These are phyloP conservation scores for Diplogasteroides magnus DNA, from an alignment of 1,140 invertebrate species.

Conservation along the genomic window DNA sequence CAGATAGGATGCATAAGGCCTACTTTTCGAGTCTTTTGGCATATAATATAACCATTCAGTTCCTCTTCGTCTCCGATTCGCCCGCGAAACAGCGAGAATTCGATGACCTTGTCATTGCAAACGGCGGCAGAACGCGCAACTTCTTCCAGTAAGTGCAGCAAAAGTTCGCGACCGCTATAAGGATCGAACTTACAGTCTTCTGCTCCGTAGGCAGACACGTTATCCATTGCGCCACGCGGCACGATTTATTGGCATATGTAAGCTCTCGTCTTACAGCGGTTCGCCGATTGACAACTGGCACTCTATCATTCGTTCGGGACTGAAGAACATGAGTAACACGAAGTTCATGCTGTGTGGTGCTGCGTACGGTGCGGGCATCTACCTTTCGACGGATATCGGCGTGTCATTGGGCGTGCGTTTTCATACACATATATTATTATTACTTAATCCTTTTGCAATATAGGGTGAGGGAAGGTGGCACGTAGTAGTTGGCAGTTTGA, in stretches of 20 bases:
- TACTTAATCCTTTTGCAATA: too few relatives aligned
- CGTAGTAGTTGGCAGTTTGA: too few relatives aligned
- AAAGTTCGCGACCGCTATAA: too few relatives aligned
- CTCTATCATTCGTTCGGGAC: neutral
- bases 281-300: neutral
- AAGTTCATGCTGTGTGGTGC: neutral
- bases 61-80: neutral
- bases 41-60: neutral
- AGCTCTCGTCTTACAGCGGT: neutral
- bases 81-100: neutral
- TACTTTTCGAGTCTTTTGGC: too few relatives aligned
- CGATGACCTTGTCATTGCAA: neutral
- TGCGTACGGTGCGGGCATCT: neutral
- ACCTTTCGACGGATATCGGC: neutral
- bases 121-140: neutral
- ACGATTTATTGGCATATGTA: neutral
- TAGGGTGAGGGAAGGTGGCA: too few relatives aligned
- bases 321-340: neutral
- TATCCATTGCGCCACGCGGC: conserved; percentile 16
- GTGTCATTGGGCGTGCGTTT: neutral
- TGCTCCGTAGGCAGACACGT: conserved; percentile 45
- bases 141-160: neutral
- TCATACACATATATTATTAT: too few relatives aligned
- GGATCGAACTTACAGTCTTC: conserved; percentile 45
- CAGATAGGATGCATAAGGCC: too few relatives aligned